Conservation (phyloP, 2,113 vertebrate genomes). For the Ramphastos sulfuratus region DNA sequence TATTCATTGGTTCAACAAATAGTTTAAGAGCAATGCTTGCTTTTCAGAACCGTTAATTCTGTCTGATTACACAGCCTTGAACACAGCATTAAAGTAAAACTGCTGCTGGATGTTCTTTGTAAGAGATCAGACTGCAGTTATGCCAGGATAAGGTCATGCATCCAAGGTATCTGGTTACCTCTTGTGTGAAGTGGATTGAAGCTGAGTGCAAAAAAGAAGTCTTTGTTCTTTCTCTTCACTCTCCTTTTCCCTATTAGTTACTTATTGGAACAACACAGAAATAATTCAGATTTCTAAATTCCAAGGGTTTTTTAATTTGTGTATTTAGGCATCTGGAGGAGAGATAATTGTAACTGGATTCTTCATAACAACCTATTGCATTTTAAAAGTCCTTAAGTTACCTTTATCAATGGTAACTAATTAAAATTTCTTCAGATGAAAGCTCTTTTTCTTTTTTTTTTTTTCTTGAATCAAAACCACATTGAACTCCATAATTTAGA, state of each 20-base stretch:
- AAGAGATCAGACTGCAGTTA: not conserved
- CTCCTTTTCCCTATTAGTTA: not conserved
- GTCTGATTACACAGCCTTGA: not conserved
- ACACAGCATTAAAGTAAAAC: not conserved
- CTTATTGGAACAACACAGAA: not conserved
- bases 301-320: not conserved
- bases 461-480: not conserved
- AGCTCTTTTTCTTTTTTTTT: not conserved
- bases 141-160: not conserved
- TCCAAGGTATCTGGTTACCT: not conserved
- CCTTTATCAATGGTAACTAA: not conserved
- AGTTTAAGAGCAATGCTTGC: not conserved
- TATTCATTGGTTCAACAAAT: not conserved
- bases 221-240: not conserved
- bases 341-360: not conserved
- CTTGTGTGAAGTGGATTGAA: not conserved
- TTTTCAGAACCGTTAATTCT: not conserved
- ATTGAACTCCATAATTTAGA: not conserved
- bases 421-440: not conserved
- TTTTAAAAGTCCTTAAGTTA: not conserved
- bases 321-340: not conserved
- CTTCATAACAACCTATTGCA: not conserved
- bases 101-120: rapidly evolving
- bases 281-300: not conserved
- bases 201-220: not conserved